Evolutionary conservation across 1,140 invertebrate genomes (phyloP), one percentile per base, ranked within the genome.

Genomic region (Coboldia fuscipes): DNA sequence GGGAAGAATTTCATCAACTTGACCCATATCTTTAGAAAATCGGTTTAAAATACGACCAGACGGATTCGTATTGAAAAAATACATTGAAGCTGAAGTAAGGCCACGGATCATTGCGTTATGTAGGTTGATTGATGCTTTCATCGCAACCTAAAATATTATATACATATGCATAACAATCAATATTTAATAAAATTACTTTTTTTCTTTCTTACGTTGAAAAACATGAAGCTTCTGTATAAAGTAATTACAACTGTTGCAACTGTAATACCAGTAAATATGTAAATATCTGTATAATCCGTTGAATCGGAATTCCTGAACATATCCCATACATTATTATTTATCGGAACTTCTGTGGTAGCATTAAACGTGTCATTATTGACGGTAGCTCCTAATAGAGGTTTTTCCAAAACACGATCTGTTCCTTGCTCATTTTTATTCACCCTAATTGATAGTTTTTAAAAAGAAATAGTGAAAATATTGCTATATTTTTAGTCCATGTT

Each of bases 1-100:
- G 28, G 89, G 85, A 21, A 94, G 50, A 12, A 77, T 62, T 49
- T 89, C 83, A 53, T 92, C 88, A 17, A 89, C 71, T 16, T 74
- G 69, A 10, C 81, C 82, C 55, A 86, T 70, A 49, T 92, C 85
- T 56, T 83, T 82, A 0, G 79, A 78, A 56, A 84, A 86, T 36
- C 80, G 61, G 47, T 86, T 78, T 21, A 79, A 55, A 42, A 79
- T 78, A 2, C 73, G 55, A 3, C 75, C 75, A 4, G 69, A 67
- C 2, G 79, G 77, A 52, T 81, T 88, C 6, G 63, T 63, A 46
- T 83, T 76, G 53, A 86, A 89, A 56, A 88, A 89, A 1, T 67
- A 59, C 72, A 86, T 83, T 0, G 75, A 70, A 0, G 77, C 69
- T 1, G 68, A 61, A 1, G 80, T 68, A 18, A 86, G 71, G 10